Conservation (phyloP, 2,888 invertebrate species). For the Zaprionus obscuricornis region DNA sequence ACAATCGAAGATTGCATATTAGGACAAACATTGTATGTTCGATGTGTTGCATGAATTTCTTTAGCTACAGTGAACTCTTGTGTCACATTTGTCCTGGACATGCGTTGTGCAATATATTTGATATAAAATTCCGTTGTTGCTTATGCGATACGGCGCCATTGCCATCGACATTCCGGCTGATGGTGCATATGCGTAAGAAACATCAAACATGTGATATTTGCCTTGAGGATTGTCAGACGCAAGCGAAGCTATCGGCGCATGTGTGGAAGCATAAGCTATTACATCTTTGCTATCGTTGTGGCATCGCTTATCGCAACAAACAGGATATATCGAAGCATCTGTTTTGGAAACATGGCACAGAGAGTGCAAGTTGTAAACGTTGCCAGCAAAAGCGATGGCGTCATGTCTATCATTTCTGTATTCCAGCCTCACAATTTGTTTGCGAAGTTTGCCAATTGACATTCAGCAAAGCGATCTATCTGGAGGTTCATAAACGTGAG, state of each 20-base stretch:
- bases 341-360: constrained; percentile 96
- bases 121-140: constrained; percentile 91
- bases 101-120: constrained; percentile 84
- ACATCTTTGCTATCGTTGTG: constrained; percentile 94
- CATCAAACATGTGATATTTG: constrained; percentile 95
- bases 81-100: constrained; percentile 94
- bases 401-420: constrained; percentile 95
- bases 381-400: constrained; percentile 96
- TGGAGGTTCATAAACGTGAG: constrained; percentile 93
- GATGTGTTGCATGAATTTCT: constrained; percentile 94
- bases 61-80: constrained; percentile 93
- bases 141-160: constrained; percentile 90
- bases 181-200: constrained; percentile 93
- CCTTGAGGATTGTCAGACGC: constrained; percentile 91
- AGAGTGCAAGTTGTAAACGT: constrained; percentile 92
- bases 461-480: constrained; percentile 90
- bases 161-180: constrained; percentile 93
- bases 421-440: constrained; percentile 89
- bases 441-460: constrained; percentile 92
- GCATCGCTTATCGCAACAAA: constrained; percentile 94
- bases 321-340: constrained; percentile 94
- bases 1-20: constrained; percentile 94
- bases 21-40: constrained; percentile 92
- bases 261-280: constrained; percentile 96
- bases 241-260: constrained; percentile 90